Base-by-base conservation (phyloP, 2,888 invertebrate genomes). In the Agrypnus murinus region DNA sequence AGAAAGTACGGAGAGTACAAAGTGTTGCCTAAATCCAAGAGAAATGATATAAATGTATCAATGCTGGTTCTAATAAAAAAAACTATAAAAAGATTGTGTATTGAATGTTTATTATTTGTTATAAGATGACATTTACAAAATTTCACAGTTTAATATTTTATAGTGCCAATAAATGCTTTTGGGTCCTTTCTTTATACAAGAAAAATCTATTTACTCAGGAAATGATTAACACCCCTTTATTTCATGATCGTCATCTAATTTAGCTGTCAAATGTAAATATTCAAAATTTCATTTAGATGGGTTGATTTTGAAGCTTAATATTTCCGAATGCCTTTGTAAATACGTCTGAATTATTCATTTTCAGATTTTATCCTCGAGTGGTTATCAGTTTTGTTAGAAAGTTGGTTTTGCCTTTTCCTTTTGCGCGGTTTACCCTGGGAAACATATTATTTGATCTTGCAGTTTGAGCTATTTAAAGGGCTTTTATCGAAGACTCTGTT, bases 321-420 rank as follows among this genome's bases (percentile, higher is more conserved):
- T 15, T 14, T 15, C 12, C 43, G 15, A 43, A 43, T 7, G 43
- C 43, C 14, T 14, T 43, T 43, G 15, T 15, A 43, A 15, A 43
- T n/a, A 14, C 8, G 6, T 8, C 14, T 15, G 15, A 43, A 43
- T 43, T 43, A 43, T 43, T 43, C 43, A 43, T 15, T 43, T 15
- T 3, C 15, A 40, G 38, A 40, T 40, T 40, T 40, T 8, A 12
- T 12, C 10, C 38, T 12, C 7, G 9, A 43, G 43, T 5, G 7
- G 43, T 43, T 43, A 43, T 43, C 15, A 43, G 43, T 43, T 43
- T 43, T 43, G 43, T 43, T 43, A 15, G 15, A 8, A 14, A 14
- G 43, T 43, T 8, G 15, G 7, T 15, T 15, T 15, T 15, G 43
- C 43, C 3, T 25, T 43, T 43, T 43, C 14, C 43, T 43, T 43